Evolutionary conservation across 2,888 invertebrate genomes (phyloP).

Genomic region (Morpho deidamia): DNA sequence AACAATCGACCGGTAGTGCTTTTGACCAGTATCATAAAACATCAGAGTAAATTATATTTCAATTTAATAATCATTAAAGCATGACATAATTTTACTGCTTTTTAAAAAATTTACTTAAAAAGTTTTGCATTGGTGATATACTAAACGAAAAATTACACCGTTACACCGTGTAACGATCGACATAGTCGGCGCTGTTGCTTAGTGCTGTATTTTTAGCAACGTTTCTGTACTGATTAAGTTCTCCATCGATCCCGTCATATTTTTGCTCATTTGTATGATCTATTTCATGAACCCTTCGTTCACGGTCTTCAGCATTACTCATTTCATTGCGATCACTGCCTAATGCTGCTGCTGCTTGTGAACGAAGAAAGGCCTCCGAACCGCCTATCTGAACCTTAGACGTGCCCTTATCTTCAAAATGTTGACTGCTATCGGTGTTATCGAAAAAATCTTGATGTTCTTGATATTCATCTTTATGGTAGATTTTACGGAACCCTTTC

Average conservation of each 20-base stretch:
- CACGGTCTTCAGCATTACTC: constrained; percentile 33
- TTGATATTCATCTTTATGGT: constrained; percentile 64
- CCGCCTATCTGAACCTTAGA: constrained; percentile 42
- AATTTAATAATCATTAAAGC: too few species aligned
- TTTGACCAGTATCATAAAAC: too few species aligned
- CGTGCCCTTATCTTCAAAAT: constrained; percentile 40
- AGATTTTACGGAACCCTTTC: constrained; percentile 59
- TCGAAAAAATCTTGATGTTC: constrained; percentile 64
- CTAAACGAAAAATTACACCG: neutral
- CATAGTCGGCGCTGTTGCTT: constrained; percentile 45
- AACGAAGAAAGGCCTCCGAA: constrained; percentile 42
- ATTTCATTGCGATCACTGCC: constrained; percentile 35
- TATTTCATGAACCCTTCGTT: constrained; percentile 33
- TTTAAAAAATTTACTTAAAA: neutral
- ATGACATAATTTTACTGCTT: too few species aligned
- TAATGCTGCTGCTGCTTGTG: constrained; percentile 38
- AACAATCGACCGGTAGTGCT: too few species aligned
- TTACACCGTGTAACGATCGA: constrained; percentile 23
- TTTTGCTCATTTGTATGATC: constrained; percentile 34
- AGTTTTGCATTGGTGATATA: neutral
- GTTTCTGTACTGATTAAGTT: constrained; percentile 43
- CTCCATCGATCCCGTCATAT: constrained; percentile 31
- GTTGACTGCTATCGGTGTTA: constrained; percentile 45
- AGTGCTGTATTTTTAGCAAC: constrained; percentile 43
- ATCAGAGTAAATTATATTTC: too few species aligned